phyloP scores from a whole-genome alignment of 2,113 vertebrate species.

The Muntiacus muntjak region DNA sequence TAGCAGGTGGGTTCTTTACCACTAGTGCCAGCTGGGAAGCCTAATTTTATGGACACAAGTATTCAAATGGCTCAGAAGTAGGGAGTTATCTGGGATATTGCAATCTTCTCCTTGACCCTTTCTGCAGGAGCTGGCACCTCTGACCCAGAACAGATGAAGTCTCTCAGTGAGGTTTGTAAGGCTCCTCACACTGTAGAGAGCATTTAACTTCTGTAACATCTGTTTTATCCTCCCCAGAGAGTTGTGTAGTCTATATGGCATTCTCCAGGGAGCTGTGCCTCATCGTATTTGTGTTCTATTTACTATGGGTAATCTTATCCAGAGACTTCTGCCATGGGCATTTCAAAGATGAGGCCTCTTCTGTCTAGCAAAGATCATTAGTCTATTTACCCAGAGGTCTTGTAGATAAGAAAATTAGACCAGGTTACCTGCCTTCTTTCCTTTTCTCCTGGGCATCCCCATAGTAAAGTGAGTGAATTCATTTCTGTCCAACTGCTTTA shows the following conservation, averaged over 20 bases:
- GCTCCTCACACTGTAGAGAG: neutral
- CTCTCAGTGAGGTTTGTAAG: neutral
- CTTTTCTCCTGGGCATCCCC: neutral
- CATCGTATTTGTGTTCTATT: neutral
- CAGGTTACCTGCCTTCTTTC: neutral
- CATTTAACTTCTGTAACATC: neutral
- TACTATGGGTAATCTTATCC: neutral
- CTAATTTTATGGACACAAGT: neutral
- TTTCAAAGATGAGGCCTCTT: neutral
- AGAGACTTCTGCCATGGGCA: neutral
- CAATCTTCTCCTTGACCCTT: neutral
- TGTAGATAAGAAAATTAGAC: neutral
- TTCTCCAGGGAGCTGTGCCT: neutral
- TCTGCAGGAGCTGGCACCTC: neutral
- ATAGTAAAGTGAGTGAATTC: neutral
- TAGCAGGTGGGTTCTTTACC: neutral
- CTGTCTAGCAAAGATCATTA: conserved; percentile 29
- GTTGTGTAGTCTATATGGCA: neutral
- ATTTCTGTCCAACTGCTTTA: neutral
- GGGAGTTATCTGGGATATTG: neutral
- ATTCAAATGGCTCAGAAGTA: neutral
- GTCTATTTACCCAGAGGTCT: neutral
- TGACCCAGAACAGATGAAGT: neutral
- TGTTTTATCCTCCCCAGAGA: neutral
- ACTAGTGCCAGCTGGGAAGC: neutral